Conservation (phyloP, 2,113 vertebrate genomes). For the Struthidea cinerea region DNA sequence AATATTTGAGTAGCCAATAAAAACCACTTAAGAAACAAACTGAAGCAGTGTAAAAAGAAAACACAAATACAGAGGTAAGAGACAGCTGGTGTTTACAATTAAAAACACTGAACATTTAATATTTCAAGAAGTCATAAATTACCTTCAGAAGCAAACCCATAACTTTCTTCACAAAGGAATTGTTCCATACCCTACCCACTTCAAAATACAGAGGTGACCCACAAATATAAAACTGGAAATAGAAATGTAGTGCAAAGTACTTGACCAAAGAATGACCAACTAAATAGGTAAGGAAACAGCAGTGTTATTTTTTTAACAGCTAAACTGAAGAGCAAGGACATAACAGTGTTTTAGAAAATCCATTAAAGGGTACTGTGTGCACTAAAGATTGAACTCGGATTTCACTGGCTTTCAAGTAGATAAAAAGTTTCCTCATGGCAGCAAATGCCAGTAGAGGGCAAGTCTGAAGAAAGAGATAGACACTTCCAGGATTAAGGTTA, state of each 20-base stretch:
- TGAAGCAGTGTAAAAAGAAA: background rate
- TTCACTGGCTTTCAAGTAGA: background rate
- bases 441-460: background rate
- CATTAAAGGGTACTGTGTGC: background rate
- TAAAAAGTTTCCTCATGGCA: background rate
- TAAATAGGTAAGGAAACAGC: background rate
- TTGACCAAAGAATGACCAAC: background rate
- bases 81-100: background rate
- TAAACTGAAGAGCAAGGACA: background rate
- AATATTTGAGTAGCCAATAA: slow-evolving; percentile 19
- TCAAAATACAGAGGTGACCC: background rate
- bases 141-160: background rate
- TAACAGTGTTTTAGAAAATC: background rate
- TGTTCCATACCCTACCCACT: background rate
- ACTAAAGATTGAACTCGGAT: background rate
- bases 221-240: background rate
- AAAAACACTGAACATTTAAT: background rate
- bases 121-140: background rate
- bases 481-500: background rate
- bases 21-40: background rate
- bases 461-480: background rate
- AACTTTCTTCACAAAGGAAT: background rate
- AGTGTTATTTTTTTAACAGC: background rate
- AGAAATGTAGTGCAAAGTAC: background rate
- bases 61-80: background rate